phyloP scores from a whole-genome alignment of 2,888 invertebrate genomes.

The Tineola bisselliella region DNA sequence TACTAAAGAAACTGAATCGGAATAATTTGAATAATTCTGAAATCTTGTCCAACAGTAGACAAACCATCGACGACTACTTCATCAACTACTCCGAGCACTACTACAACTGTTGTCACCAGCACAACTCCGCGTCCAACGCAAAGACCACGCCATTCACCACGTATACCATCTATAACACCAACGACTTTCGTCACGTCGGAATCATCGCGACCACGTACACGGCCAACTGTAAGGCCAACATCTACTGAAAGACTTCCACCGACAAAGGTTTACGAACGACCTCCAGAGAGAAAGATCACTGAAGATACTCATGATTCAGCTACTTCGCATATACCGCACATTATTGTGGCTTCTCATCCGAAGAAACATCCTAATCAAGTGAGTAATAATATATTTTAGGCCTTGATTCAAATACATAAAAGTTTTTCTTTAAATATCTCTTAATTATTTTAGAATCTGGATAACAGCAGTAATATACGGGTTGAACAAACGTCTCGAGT shows the following conservation, averaged over 20 bases:
- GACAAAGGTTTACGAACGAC: slow-evolving; percentile 42
- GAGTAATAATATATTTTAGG: slow-evolving; percentile 34
- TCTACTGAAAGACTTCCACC: slow-evolving; percentile 35
- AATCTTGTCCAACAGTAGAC: neutral
- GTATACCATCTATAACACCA: slow-evolving; percentile 24
- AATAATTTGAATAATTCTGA: neutral
- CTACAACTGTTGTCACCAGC: slow-evolving; percentile 19
- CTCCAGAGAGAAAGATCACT: slow-evolving; percentile 38
- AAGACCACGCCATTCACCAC: slow-evolving; percentile 29
- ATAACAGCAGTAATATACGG: slow-evolving; percentile 65
- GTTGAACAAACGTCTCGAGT: slow-evolving; percentile 74
- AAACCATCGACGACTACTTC: slow-evolving; percentile 24
- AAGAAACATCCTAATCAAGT: slow-evolving; percentile 75
- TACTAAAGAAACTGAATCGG: too few relatives aligned
- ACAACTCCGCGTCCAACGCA: slow-evolving; percentile 18
- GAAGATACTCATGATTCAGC: slow-evolving; percentile 48
- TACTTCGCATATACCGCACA: slow-evolving; percentile 61
- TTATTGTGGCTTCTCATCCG: slow-evolving; percentile 75
- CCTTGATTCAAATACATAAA: neutral
- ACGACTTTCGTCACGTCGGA: slow-evolving; percentile 35
- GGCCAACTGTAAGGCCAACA: slow-evolving; percentile 29
- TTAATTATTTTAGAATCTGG: slow-evolving; percentile 39
- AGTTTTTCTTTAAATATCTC: neutral
- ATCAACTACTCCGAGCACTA: slow-evolving; percentile 27
- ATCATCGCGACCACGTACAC: slow-evolving; percentile 31